Conservation (phyloP, 2,113 vertebrate species). For the Oncorhynchus clarkii region DNA sequence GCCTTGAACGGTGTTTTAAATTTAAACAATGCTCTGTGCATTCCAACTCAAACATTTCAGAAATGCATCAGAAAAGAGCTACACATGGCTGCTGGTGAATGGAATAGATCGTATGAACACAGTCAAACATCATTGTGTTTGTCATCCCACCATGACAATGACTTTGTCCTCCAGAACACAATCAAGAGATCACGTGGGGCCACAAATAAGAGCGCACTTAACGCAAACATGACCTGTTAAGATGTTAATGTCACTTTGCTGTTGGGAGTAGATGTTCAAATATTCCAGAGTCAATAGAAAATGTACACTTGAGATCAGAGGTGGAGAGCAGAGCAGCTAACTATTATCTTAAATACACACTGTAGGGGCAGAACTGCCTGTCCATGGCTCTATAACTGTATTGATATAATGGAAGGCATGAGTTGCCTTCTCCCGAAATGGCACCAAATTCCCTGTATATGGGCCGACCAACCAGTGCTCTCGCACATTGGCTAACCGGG, state of each 20-base stretch:
- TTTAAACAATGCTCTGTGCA: background rate
- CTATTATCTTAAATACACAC: background rate
- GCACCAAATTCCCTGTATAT: no score
- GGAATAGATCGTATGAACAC: background rate
- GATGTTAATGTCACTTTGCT: background rate
- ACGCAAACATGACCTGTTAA: background rate
- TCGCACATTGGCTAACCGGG: background rate
- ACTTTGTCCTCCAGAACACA: background rate
- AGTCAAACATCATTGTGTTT: background rate
- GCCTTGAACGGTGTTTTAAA: background rate
- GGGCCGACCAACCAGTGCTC: no score
- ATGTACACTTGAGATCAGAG: background rate
- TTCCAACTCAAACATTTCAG: background rate
- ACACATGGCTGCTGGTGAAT: background rate
- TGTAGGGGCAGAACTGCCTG: background rate
- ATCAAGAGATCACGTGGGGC: background rate
- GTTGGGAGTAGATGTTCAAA: background rate
- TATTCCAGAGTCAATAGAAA: background rate
- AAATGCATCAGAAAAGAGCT: background rate
- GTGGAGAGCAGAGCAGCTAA: background rate
- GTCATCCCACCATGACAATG: background rate
- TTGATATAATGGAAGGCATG: background rate
- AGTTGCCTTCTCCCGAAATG: no score
- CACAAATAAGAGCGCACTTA: background rate
- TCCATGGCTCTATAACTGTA: background rate